Evolutionary conservation across 2,888 invertebrate genomes (phyloP).

Genomic region (Scaptomyza parva): DNA sequence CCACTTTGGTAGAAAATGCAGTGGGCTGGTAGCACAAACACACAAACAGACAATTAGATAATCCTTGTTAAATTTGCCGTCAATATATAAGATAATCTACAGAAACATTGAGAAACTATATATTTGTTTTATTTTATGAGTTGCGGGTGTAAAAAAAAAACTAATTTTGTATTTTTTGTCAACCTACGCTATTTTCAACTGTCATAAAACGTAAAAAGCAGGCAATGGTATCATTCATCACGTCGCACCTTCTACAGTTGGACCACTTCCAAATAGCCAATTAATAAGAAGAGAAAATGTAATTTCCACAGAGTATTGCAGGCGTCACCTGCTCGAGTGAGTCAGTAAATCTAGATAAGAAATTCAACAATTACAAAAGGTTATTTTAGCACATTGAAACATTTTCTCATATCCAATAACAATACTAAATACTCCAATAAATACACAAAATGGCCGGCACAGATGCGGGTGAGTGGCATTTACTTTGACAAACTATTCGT

Average conservation of each 20-base stretch:
- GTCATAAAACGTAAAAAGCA: conserved; percentile 58
- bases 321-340: conserved; percentile 66
- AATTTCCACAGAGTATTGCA: conserved; percentile 57
- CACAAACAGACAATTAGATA: conserved; percentile 62
- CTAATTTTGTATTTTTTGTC: conserved; percentile 44
- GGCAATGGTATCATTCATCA: conserved; percentile 8
- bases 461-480: conserved; percentile 40
- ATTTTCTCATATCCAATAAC: conserved; percentile 82
- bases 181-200: conserved; percentile 65
- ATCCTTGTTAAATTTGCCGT: conserved; percentile 68
- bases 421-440: conserved; percentile 59
- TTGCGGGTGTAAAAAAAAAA: conserved; percentile 44
- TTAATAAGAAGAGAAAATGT: conserved; percentile 69
- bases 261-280: conserved; percentile 54
- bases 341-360: conserved; percentile 77
- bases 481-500: conserved; percentile 66
- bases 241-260: conserved; percentile 16
- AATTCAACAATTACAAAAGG: conserved; percentile 79
- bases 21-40: conserved; percentile 30
- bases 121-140: conserved; percentile 18
- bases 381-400: conserved; percentile 67
- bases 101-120: conserved; percentile 13
- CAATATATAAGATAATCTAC: conserved; percentile 67
- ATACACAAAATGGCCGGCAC: conserved; percentile 64
- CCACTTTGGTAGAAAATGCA: conserved; percentile 22